Conservation (phyloP, 2,888 invertebrate species). For the Resseliella maxima region DNA sequence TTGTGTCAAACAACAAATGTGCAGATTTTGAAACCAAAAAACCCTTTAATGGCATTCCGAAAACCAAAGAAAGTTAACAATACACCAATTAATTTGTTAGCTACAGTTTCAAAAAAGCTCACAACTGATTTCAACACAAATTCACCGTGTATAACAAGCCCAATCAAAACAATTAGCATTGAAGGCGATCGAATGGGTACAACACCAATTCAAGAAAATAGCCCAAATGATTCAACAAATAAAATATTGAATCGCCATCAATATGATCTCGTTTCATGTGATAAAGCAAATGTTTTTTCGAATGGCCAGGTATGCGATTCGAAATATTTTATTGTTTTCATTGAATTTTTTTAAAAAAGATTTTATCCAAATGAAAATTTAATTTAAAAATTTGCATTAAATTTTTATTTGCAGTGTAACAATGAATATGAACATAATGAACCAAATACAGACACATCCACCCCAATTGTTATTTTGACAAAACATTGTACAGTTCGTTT, state of each 20-base stretch:
- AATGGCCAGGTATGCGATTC: background rate
- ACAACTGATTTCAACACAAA: background rate
- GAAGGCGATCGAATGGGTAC: background rate
- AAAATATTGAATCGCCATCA: background rate
- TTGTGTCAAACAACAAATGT: background rate
- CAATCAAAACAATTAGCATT: background rate
- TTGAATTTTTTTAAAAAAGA: no score
- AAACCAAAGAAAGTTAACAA: background rate
- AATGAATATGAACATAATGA: background rate
- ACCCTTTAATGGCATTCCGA: conserved; percentile 44
- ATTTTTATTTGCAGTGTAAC: background rate
- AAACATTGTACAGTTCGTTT: conserved; percentile 51
- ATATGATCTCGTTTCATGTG: background rate
- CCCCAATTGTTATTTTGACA: background rate
- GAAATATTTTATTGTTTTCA: no score
- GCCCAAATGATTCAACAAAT: background rate
- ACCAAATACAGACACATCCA: background rate
- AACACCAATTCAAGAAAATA: background rate
- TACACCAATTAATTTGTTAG: background rate
- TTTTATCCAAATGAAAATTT: no score
- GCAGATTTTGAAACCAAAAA: background rate
- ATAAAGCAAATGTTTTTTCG: background rate
- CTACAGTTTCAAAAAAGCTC: background rate
- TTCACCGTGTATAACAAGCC: background rate
- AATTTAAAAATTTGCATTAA: background rate